These are phyloP conservation scores for Leptonema lineaticorne DNA, from an alignment of 1,140 invertebrate genomes.

Conservation along the genomic window DNA sequence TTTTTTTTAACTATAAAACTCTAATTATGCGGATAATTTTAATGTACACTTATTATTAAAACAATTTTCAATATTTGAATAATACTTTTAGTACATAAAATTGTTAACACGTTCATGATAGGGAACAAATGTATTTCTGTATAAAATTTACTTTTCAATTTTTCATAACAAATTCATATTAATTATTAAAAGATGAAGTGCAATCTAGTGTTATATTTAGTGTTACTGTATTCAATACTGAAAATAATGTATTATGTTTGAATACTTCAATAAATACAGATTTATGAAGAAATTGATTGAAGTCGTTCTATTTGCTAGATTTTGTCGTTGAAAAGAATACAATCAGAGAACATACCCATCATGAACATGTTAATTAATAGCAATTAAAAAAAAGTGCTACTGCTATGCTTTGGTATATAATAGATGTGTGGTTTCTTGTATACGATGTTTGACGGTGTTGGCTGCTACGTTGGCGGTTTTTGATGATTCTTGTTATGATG, in stretches of 20 bases:
- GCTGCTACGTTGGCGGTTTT: conserved; percentile 11
- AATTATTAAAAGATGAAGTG: not conserved
- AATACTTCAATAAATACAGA: not conserved
- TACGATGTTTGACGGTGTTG: not conserved
- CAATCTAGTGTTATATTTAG: not conserved
- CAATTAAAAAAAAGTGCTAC: no score
- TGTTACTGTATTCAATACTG: not conserved
- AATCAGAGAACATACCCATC: not conserved
- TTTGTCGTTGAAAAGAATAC: no score
- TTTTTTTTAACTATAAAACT: no score
- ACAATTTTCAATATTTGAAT: no score
- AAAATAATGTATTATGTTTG: not conserved
- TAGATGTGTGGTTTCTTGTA: not conserved
- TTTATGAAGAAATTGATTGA: not conserved
- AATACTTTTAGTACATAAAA: no score
- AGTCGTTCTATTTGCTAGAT: not conserved
- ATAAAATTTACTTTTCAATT: no score
- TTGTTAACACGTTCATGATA: no score
- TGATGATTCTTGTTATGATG: not conserved
- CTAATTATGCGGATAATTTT: no score
- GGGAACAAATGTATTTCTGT: no score
- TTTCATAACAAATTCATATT: no score
- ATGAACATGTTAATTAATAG: not conserved
- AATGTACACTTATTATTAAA: no score
- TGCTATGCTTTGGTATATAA: conserved; percentile 1